A percentile compares a stretch with the other conserved stretches of the same genome.
These are phyloP conservation scores for Rhea pennata DNA, from an alignment of 2,113 vertebrate species.

Conservation along the genomic window DNA sequence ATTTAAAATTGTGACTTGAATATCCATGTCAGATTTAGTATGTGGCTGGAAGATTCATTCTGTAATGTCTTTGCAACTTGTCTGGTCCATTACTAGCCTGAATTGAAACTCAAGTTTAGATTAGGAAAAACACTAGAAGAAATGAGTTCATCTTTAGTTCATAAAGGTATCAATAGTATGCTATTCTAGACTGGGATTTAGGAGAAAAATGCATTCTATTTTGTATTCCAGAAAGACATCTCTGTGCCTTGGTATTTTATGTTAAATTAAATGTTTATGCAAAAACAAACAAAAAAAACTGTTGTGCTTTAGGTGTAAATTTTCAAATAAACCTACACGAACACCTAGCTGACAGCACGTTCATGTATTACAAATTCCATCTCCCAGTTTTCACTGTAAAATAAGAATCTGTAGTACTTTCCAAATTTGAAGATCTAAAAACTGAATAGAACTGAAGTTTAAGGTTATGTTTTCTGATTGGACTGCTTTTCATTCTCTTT, in stretches of 20 bases:
- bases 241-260: neutral
- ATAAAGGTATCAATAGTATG: neutral
- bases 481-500: neutral
- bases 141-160: neutral
- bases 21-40: rapidly evolving
- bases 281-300: no score
- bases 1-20: neutral
- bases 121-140: neutral
- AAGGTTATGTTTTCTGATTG: neutral
- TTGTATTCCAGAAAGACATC: neutral
- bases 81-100: rapidly evolving
- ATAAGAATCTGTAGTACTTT: neutral
- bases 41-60: neutral
- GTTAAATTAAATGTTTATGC: neutral
- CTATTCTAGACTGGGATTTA: neutral
- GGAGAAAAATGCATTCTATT: neutral
- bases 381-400: neutral
- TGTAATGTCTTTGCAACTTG: neutral
- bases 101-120: neutral
- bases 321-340: neutral
- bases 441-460: neutral
- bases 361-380: neutral
- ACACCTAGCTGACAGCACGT: neutral
- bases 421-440: neutral
- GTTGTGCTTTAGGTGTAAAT: neutral